Base-by-base conservation (phyloP, 92 coral and sea anemone species). In the Porites cylindrica region DNA sequence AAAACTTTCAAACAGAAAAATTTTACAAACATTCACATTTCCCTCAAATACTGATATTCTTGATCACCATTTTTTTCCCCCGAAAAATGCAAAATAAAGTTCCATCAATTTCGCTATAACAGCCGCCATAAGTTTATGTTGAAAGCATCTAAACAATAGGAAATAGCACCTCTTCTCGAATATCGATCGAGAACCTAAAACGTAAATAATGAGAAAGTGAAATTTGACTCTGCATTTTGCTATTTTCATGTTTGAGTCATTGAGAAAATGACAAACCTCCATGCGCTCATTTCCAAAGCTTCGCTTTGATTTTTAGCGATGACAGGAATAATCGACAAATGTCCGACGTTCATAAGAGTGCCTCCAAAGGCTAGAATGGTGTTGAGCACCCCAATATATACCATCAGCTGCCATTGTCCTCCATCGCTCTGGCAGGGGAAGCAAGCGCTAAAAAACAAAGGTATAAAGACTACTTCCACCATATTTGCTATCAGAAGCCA, bases 271-370 rank as follows among this genome's bases (percentile, higher is more conserved):
- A 7, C 66, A 62, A 16, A 62, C 66, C 66, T 62, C 66, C 66
- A 62, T 62, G 66, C 66, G n/a, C 61, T 56, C 61, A 56, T 56
- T 56, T 56, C 61, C 17, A 56, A 17, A 56, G 61, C 61, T 56
- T 56, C 66, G 66, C 66, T 62, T 62, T 62, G 66, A 62, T 62
- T 14, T 62, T 62, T 62, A 18, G 66, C 66, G n/a, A 62, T 62
- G 66, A 18, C 66, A 16, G 66, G 66, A 62, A 62, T 62, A 6
- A 62, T 16, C 10, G 66, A 62, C 66, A 62, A 20, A 62, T 62
- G 66, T 62, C 66, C 66, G n/a, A 62, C 20, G n/a, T 62, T n/a
- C 66, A 62, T 62, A 16, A 62, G 20, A 20, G 66, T 18, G 24
- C 19, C 66, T 16, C 19, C 66, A 14, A 62, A 16, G 6, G 66